phyloP scores from a whole-genome alignment of 2,888 invertebrate species.

The Caenorhabditis sp. region DNA sequence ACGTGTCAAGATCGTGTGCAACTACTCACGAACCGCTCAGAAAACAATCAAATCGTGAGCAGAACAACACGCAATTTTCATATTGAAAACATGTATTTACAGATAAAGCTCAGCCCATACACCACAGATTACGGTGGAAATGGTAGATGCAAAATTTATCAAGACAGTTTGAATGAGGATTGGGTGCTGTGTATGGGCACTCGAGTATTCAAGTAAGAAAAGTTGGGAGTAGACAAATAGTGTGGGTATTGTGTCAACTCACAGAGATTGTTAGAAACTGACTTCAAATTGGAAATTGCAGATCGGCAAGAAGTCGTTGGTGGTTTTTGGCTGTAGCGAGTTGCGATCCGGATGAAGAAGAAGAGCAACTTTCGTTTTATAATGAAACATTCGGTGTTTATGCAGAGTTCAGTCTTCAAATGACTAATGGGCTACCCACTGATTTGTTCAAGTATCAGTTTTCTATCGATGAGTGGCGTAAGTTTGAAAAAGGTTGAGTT shows the following conservation, averaged over 20 bases:
- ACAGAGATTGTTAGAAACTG: too few relatives aligned
- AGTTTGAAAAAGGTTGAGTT: conserved; percentile 72
- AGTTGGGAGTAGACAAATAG: neutral
- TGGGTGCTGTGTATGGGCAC: conserved; percentile 37
- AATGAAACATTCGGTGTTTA: conserved; percentile 34
- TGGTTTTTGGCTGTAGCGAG: conserved; percentile 90
- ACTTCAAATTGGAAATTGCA: too few relatives aligned
- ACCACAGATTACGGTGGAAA: conserved; percentile 10
- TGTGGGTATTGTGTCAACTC: too few relatives aligned
- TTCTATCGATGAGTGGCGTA: conserved; percentile 93
- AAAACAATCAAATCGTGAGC: conserved; percentile 42
- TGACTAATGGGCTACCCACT: conserved; percentile 85
- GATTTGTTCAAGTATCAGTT: conserved; percentile 88
- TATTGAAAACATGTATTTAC: neutral
- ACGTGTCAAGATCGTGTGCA: conserved; percentile 43
- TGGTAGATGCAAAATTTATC: conserved; percentile 17
- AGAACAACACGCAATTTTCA: too few relatives aligned
- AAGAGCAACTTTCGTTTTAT: conserved; percentile 7
- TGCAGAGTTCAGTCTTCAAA: conserved; percentile 80
- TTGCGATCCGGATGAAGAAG: conserved; percentile 73
- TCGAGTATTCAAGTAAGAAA: conserved; percentile 32
- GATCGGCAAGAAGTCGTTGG: conserved; percentile 86
- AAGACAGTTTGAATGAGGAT: conserved; percentile 10
- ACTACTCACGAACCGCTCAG: conserved; percentile 34
- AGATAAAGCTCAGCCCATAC: conserved; percentile 37